Conservation (phyloP, 2,888 invertebrate genomes). For the Fragum whitleyi region DNA sequence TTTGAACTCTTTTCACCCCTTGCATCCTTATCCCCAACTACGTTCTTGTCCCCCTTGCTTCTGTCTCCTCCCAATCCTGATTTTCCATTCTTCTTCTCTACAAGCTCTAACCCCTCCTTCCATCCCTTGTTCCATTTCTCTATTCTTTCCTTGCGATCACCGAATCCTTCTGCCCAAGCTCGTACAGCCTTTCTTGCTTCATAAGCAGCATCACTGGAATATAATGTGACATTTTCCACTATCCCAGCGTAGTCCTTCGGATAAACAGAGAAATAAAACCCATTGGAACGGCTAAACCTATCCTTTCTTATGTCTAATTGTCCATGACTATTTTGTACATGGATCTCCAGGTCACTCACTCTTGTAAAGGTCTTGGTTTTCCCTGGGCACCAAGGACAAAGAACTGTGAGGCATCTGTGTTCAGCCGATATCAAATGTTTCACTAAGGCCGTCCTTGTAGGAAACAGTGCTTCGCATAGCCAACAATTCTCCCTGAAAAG, state of each 20-base stretch:
- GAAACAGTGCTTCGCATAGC: slow-evolving; percentile 34
- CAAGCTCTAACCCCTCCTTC: slow-evolving; percentile 14
- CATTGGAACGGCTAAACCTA: slow-evolving; percentile 16
- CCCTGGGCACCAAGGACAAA: slow-evolving; percentile 42
- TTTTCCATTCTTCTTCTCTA: background rate
- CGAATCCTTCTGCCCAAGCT: slow-evolving; percentile 26
- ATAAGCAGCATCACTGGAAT: slow-evolving; percentile 22
- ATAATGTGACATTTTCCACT: background rate
- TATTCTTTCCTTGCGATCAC: slow-evolving; percentile 22
- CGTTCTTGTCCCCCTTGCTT: background rate
- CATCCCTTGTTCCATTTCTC: slow-evolving; percentile 35
- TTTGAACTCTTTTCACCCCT: too few species aligned
- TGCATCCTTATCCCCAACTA: too few species aligned
- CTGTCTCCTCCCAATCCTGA: background rate
- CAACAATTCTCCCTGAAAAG: slow-evolving; percentile 42
- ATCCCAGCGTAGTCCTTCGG: slow-evolving; percentile 36
- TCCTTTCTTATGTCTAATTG: background rate
- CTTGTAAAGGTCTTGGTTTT: slow-evolving; percentile 30
- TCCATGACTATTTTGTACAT: slow-evolving; percentile 3
- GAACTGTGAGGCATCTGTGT: slow-evolving; percentile 14
- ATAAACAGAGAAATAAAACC: slow-evolving; percentile 32
- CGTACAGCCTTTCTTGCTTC: slow-evolving; percentile 31
- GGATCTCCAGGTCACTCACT: slow-evolving; percentile 29
- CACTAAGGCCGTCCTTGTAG: slow-evolving; percentile 3
- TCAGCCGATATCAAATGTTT: slow-evolving; percentile 20